These are phyloP conservation scores for Scolopax mira DNA, from an alignment of 2,113 vertebrate species.

Conservation along the genomic window DNA sequence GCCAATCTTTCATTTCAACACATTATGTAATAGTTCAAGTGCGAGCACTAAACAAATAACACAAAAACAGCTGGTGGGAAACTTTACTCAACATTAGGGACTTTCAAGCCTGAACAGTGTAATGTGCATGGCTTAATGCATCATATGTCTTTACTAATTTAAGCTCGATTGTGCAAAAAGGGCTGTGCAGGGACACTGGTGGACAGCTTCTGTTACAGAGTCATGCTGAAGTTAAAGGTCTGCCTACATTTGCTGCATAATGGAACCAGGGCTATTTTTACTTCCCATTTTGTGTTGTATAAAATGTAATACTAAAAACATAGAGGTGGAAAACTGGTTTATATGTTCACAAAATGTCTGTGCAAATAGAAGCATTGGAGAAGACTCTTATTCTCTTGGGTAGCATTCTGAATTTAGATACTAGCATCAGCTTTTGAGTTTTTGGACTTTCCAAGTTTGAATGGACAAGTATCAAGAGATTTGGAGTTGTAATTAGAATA, in stretches of 20 bases:
- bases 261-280: not conserved
- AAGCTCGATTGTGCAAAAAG: conserved; percentile 30
- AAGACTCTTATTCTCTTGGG: not conserved
- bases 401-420: not conserved
- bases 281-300: not conserved
- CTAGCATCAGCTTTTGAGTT: not conserved
- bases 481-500: not conserved
- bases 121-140: conserved; percentile 29
- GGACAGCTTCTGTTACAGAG: not conserved
- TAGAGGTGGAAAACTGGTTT: not conserved
- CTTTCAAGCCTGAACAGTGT: conserved; percentile 27
- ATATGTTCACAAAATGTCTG: not conserved
- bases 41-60: conserved; percentile 2
- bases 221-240: not conserved
- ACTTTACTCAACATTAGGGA: conserved; percentile 42
- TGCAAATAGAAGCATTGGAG: not conserved
- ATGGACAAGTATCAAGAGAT: not conserved
- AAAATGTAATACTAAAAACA: conserved; percentile 2
- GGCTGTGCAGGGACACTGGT: not conserved
- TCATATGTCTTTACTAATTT: conserved; percentile 53
- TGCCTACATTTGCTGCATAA: not conserved
- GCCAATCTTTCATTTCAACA: conserved; percentile 26
- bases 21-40: conserved; percentile 34
- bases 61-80: conserved; percentile 55
- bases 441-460: not conserved